Base-by-base conservation (phyloP, 2,888 invertebrate genomes). In the Coleophora flavipennella region DNA sequence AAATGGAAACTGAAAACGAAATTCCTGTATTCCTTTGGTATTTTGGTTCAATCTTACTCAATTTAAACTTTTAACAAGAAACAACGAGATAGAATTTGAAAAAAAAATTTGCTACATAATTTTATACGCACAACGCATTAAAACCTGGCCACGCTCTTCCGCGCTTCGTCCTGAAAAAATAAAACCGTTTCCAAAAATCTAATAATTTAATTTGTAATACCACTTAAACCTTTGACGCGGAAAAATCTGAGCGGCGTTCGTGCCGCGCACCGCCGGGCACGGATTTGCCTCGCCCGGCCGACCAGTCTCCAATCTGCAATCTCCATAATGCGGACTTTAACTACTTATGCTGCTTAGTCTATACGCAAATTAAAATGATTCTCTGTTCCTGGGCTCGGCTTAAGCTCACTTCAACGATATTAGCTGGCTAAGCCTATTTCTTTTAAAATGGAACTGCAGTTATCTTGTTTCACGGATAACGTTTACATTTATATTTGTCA, bases 261-360 rank as follows among this genome's bases (percentile, higher is more conserved):
- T 74, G 74, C 68, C 64, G 45, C 39, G 42, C 44, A 46, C 51
- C 43, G 53, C 43, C 41, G 46, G 43, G 44, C 44, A 48, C 51
- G 71, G 72, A 68, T 72, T 73, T 70, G 51, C 49, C 20, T 29
- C 8, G 50, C 43, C 50, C 55, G 47, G 46, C 49, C 46, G 52
- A 41, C 1, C 49, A 42, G 46, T 52, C 55, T 50, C 50, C 42
- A 37, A 43, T 39, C 42, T 37, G 38, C 34, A 33, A 36, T 39
- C 42, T 36, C 50, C 55, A 56, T 62, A 62, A 63, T 61, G 51
- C 58, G 51, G 28, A 48, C 51, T 46, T 57, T 53, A 53, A 53
- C 53, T 57, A 54, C 59, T 58, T 58, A 55, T 45, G 44, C 46
- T 49, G 48, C 51, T 49, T 49, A 53, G 34, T 39, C 33, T 41